Evolutionary conservation across 2,888 invertebrate genomes (phyloP), one percentile per base, ranked within the genome.

Genomic region (Adela reaumurella): DNA sequence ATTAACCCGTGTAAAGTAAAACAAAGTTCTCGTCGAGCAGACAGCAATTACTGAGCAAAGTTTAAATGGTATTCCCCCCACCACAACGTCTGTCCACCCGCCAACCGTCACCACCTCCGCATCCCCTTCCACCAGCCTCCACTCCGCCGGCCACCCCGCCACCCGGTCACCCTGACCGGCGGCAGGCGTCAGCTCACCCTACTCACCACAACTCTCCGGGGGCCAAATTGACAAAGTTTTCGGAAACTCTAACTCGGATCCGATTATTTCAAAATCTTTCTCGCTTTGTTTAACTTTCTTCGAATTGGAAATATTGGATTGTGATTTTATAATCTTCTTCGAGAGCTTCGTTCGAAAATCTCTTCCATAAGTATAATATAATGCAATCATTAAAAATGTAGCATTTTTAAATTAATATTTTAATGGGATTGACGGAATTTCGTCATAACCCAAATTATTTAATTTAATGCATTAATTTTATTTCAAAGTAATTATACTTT

Each of bases 1-100:
- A 76, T 74, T 70, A 74, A 71, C 63, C 70, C 62, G 64, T 64
- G 68, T 76, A 74, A 73, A 71, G 73, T 74, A 69, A 74, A 72
- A 74, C 73, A 74, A 74, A 73, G 69, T 76, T 77, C 69, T 74
- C 68, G 60, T 62, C 71, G 70, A 17, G 69, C 71, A 74, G 73
- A 74, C 74, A 73, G 73, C 71, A 78, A 77, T 77, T 76, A 74
- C 67, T 68, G 59, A 59, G 64, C 65, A 65, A 77, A 76, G 65
- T 77, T 74, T 65, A 68, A 71, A 68, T 70, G 67, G 71, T 68
- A 70, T 76, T 77, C 74, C 69, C 67, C 65, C 73, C n/a, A n/a
- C n/a, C n/a, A n/a, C n/a, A n/a, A n/a, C n/a, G n/a, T n/a, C n/a
- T n/a, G n/a, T 47, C 29, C 55, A 55, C 59, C 60, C 60, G 59